Evolutionary conservation across 2,113 vertebrate genomes (phyloP).

Genomic region (Gymnocephalus cernua): DNA sequence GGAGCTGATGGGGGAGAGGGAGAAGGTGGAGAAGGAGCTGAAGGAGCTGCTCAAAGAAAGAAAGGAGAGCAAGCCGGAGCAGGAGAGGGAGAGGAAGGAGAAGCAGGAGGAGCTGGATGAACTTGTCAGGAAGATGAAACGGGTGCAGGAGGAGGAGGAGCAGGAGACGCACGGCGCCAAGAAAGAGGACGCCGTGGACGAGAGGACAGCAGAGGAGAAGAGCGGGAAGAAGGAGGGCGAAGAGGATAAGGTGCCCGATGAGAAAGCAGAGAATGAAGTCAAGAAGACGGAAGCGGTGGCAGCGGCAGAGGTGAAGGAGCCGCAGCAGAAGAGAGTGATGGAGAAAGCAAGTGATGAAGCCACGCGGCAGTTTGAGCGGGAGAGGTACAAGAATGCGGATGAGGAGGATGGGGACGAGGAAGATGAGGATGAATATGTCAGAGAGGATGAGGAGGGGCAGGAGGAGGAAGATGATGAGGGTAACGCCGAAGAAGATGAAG

Average conservation of each 20-base stretch:
- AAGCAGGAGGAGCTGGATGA: constrained; percentile 79
- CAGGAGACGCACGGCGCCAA: constrained; percentile 38
- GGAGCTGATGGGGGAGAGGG: constrained; percentile 85
- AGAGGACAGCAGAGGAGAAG: not conserved
- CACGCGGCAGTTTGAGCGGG: constrained; percentile 84
- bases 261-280: constrained; percentile 36
- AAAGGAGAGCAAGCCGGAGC: constrained; percentile 64
- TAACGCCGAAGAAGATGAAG: constrained; percentile 71
- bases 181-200: constrained; percentile 11
- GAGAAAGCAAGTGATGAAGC: constrained; percentile 88
- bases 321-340: constrained; percentile 83
- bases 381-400: constrained; percentile 65
- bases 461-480: constrained; percentile 70
- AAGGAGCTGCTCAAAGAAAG: constrained; percentile 66
- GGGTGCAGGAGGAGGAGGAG: constrained; percentile 70
- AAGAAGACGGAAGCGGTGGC: constrained; percentile 17
- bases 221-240: constrained; percentile 33
- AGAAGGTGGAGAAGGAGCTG: constrained; percentile 78
- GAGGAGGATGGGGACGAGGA: constrained; percentile 69
- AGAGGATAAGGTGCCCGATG: constrained; percentile 12
- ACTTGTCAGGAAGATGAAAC: constrained; percentile 73
- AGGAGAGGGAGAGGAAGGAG: constrained; percentile 73
- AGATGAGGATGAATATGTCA: constrained; percentile 67
- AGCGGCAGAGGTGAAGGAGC: constrained; percentile 61
- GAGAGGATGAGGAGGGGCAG: constrained; percentile 70